These are phyloP conservation scores for Eumeta japonica DNA, from an alignment of 1,140 invertebrate species.

Conservation along the genomic window DNA sequence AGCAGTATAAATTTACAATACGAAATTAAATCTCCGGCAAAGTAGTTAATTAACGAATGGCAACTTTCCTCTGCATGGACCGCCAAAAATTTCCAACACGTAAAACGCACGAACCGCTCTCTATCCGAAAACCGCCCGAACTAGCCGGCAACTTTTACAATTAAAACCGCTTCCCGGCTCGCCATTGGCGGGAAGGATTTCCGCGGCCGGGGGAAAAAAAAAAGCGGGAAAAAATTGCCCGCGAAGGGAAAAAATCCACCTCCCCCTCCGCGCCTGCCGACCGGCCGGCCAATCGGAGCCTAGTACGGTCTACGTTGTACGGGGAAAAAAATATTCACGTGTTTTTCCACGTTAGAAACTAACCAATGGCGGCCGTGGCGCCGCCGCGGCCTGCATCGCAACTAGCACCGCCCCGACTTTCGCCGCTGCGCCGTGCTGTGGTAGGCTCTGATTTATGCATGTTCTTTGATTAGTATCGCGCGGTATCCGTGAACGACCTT, in stretches of 20 bases:
- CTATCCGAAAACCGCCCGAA: conserved; percentile 12
- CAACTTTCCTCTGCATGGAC: neutral
- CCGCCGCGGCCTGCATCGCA: too few relatives aligned
- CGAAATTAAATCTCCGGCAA: neutral
- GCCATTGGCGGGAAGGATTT: conserved; percentile 47
- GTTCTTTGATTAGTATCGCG: too few relatives aligned
- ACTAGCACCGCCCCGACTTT: too few relatives aligned
- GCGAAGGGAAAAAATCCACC: conserved; percentile 31
- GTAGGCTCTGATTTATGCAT: too few relatives aligned
- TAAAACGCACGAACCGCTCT: conserved; percentile 15
- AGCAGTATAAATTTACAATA: neutral
- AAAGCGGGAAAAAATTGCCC: conserved; percentile 37
- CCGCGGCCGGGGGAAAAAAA: conserved; percentile 50
- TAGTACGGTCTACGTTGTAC: conserved; percentile 47
- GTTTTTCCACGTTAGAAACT: conserved; percentile 43
- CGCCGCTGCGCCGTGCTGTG: too few relatives aligned
- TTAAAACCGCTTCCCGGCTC: conserved; percentile 38
- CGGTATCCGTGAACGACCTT: too few relatives aligned
- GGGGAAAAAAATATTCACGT: conserved; percentile 49
- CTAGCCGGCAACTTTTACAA: conserved; percentile 45
- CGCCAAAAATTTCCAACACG: conserved; percentile 7
- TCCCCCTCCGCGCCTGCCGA: conserved; percentile 24
- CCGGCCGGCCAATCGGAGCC: conserved; percentile 30
- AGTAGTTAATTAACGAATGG: neutral
- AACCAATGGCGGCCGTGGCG: conserved; percentile 48